Percentiles rank a stretch among this genome's conserved stretches.
Conservation (phyloP, 2,888 invertebrate genomes). For the Julus scandinavius region DNA sequence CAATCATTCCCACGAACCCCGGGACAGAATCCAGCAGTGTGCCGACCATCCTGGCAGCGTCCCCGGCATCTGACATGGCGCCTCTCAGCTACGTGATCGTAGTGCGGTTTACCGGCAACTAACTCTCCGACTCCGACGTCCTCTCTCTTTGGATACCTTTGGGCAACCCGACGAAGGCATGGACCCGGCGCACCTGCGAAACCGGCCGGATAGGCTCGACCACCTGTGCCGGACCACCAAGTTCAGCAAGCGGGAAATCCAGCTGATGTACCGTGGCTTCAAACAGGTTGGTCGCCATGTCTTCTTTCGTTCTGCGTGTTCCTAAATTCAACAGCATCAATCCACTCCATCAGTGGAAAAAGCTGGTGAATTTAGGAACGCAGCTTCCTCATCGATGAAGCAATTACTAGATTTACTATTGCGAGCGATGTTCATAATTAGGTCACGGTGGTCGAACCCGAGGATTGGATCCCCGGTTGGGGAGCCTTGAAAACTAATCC, state of each 20-base stretch:
- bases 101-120: neutral
- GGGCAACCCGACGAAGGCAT: neutral
- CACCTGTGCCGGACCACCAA: slow-evolving; percentile 81
- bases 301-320: neutral
- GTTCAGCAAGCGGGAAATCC: slow-evolving; percentile 85
- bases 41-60: neutral
- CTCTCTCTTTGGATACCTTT: neutral
- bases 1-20: neutral
- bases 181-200: slow-evolving; percentile 60
- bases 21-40: neutral
- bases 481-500: neutral
- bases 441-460: neutral
- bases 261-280: slow-evolving; percentile 89
- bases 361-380: neutral
- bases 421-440: neutral
- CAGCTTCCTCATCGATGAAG: neutral
- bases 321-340: neutral
- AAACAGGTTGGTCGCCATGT: slow-evolving; percentile 75
- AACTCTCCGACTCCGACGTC: neutral
- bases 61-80: neutral
- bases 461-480: neutral
- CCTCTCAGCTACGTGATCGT: neutral
- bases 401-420: neutral
- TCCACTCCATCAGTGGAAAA: neutral
- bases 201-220: slow-evolving; percentile 83